Evolutionary conservation across 2,113 vertebrate species (phyloP), one percentile per base, ranked within the genome.

Genomic region (Proteles cristata): DNA sequence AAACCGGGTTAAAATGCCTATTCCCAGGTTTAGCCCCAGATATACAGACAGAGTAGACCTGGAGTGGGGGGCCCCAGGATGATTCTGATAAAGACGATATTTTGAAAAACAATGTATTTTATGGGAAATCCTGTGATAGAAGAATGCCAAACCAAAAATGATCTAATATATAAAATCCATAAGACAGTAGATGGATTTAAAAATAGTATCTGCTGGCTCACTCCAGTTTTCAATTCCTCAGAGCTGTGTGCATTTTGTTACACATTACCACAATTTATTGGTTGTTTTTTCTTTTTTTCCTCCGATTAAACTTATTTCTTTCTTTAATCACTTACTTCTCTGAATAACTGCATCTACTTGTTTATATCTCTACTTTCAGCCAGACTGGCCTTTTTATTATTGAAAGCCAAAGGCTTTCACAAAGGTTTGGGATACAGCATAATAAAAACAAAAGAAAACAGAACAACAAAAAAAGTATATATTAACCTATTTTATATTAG

Each of bases 401-500:
- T 96, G 28, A 94, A 96, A 96, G 50, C 28, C 71, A 96, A 43
- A 94, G 43, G 58, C 71, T 88, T 97, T 95, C 81, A 97, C 25
- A 87, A 94, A 94, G 17, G 33, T 31, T 31, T 33, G 48, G 84
- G 58, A 48, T 21, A 92, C 11, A 71, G 33, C n/a, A 96, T 68
- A 85, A 90, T 84, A 93, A 94, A 84, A 95, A 84, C 23, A 55
- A 55, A 90, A 87, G n/a, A 91, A 48, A 79, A 76, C 15, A 23
- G 43, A 90, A 83, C 48, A 86, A 81, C 25, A 61, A 45, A 82
- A 81, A 39, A 73, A 88, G 15, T 50, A 19, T 35, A 68, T 83
- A 96, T 91, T 89, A 88, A 88, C 77, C 58, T 88, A 73, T 68
- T 95, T 96, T 66, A 74, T 69, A 68, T 91, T 81, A 88, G 3